Evolutionary conservation across 2,797 vertebrate genomes (phyloP).

Genomic region (Calcarius lapponicus): DNA sequence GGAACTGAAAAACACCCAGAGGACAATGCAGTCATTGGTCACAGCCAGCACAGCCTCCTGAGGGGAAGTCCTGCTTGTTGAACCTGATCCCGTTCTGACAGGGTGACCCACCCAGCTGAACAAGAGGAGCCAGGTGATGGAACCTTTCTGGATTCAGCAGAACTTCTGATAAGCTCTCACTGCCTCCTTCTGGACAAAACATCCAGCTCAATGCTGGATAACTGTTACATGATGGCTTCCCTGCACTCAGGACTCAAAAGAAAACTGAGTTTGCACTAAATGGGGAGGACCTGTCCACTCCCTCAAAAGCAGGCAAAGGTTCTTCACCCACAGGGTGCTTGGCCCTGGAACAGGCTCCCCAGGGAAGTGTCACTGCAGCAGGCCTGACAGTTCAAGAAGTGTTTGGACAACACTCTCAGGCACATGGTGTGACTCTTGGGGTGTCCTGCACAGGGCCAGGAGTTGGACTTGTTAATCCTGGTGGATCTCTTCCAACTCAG

Average conservation of each 20-base stretch:
- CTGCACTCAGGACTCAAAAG: not conserved
- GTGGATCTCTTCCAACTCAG: not conserved
- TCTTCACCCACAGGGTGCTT: not conserved
- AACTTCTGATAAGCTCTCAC: not conserved
- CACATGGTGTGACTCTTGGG: not conserved
- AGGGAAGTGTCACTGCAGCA: not conserved
- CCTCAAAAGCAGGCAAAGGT: not conserved
- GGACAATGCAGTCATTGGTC: not conserved
- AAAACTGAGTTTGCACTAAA: not conserved
- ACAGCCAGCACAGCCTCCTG: not conserved
- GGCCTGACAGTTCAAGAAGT: not conserved
- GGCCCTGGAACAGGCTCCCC: not conserved
- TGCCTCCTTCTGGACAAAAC: not conserved
- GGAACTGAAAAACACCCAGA: not conserved
- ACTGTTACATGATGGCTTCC: rapidly evolving
- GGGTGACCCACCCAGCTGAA: not conserved
- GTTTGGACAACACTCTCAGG: not conserved
- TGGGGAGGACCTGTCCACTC: not conserved
- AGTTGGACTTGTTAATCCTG: not conserved
- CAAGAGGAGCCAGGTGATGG: not conserved
- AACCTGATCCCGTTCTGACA: not conserved
- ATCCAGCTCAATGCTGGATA: not conserved
- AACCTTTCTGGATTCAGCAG: not conserved
- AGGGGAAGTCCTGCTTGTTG: not conserved
- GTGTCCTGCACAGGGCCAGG: not conserved